Evolutionary conservation across 2,113 vertebrate species (phyloP).

Genomic region (Laterallus jamaicensis): DNA sequence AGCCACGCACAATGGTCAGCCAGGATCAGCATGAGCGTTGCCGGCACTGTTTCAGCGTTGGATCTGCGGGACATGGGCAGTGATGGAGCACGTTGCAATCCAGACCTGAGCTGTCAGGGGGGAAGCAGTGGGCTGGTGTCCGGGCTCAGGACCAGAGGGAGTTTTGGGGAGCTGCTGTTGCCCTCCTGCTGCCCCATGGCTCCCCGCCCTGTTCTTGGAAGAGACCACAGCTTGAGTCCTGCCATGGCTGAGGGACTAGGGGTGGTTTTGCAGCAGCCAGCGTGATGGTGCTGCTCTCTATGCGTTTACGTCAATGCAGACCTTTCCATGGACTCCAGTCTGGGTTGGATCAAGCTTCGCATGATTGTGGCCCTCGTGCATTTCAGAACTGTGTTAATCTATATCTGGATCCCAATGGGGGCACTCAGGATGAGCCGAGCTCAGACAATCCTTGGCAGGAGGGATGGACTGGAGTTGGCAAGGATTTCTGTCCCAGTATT

Average conservation of each 20-base stretch:
- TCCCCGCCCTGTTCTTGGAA: background rate
- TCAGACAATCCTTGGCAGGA: conserved; percentile 66
- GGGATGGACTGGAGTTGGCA: conserved; percentile 40
- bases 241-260: fast-evolving
- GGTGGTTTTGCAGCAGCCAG: background rate
- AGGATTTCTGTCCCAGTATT: conserved; percentile 46
- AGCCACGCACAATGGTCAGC: background rate
- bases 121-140: fast-evolving
- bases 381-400: conserved; percentile 48
- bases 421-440: conserved; percentile 27
- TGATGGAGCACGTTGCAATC: fast-evolving
- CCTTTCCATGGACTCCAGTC: conserved; percentile 48
- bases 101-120: background rate
- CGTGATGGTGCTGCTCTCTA: background rate
- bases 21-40: fast-evolving
- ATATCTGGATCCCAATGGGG: conserved; percentile 63
- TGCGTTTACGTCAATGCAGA: conserved; percentile 47
- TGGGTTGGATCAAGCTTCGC: conserved; percentile 29
- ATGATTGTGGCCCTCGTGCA: conserved; percentile 26
- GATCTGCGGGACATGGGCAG: background rate
- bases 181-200: background rate
- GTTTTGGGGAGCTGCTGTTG: background rate
- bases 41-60: fast-evolving
- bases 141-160: fast-evolving
- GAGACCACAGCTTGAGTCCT: background rate